Base-by-base conservation (phyloP, 2,888 invertebrate genomes). In the Orthonevra nobilis region DNA sequence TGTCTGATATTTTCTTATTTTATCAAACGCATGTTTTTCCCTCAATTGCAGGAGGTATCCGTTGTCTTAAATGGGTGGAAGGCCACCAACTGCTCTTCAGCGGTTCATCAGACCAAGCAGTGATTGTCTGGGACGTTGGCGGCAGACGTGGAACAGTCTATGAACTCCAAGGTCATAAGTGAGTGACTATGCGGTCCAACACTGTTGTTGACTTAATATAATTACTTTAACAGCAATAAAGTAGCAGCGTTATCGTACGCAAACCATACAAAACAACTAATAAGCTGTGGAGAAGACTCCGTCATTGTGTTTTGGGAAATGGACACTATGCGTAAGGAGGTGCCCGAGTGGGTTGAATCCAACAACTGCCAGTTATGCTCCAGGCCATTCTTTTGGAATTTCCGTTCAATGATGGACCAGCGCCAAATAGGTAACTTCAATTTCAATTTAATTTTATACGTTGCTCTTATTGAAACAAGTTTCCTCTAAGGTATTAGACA, bases 81-180 rank as follows among this genome's bases (percentile, higher is more conserved):
- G 92, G 94, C 60, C 94, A 95, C 54, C 96, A 97, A 84, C 91
- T 97, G 82, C 90, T 99, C 61, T 99, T 98, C 89, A 99, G 99
- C 82, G 99, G 98, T 0, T 97, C 98, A 75, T 96, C 95, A 86
- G 99, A 99, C 90, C 96, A 97, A 87, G 94, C 94, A 19, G 96
- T 99, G 60, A 97, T 98, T 85, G 97, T 97, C 15, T 99, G 99
- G 99, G 99, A 99, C 89, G 98, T 99, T 82, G 99, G 98, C 3
- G 98, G 98, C 0, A 94, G 96, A 85, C 94, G 96, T 85, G 99
- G 99, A 54, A 97, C 97, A 28, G 97, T 98, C 5, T 98, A 97
- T 87, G 99, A 99, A 90, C 91, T 99, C 64, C 97, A 89, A 66
- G 98, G 98, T 9, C 98, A 98, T 87, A 95, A 95, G 94, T 95